phyloP scores from a whole-genome alignment of 2,113 vertebrate genomes.

The Tupaia tana region DNA sequence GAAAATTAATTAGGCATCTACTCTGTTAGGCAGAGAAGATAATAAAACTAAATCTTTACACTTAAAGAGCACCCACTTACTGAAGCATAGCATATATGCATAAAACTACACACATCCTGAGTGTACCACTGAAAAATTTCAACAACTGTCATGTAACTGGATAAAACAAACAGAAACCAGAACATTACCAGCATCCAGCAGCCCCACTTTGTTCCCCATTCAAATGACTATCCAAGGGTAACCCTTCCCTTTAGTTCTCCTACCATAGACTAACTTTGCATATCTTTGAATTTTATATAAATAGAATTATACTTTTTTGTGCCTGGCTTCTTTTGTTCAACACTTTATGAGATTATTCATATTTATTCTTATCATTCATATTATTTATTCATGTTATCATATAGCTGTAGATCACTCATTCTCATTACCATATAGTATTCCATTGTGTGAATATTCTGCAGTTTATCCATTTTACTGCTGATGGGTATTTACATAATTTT shows the following conservation, averaged over 20 bases:
- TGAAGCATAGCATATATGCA: not conserved
- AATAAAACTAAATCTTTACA: not conserved
- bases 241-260: not conserved
- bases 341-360: not conserved
- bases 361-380: no score
- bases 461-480: not conserved
- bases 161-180: not conserved
- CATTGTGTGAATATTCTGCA: not conserved
- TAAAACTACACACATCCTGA: not conserved
- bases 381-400: not conserved
- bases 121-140: slow-evolving; percentile 16
- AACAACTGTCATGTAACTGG: not conserved
- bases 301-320: not conserved
- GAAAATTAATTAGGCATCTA: slow-evolving; percentile 15
- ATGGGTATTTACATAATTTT: not conserved
- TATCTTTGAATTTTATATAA: not conserved
- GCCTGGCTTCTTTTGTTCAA: not conserved
- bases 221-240: not conserved
- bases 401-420: not conserved
- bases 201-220: not conserved
- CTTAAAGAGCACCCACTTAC: not conserved
- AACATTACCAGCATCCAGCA: not conserved
- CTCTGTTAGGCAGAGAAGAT: not conserved
- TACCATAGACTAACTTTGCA: no score
- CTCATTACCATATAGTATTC: not conserved